phyloP scores from a whole-genome alignment of 2,888 invertebrate species.

The Drosophila mimica region DNA sequence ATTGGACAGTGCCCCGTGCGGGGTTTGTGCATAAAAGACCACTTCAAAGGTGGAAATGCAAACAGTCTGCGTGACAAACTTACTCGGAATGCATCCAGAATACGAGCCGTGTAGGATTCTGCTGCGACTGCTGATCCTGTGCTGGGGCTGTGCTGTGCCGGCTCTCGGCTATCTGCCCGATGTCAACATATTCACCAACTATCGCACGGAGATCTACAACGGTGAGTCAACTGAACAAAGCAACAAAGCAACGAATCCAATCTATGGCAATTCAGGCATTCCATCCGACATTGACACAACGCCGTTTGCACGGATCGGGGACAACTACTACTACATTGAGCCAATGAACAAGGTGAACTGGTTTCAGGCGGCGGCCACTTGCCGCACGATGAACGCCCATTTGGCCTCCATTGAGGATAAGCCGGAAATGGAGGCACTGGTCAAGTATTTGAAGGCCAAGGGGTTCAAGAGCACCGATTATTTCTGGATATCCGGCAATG shows the following conservation, averaged over 20 bases:
- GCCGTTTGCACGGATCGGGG: constrained; percentile 66
- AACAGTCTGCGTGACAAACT: constrained; percentile 4
- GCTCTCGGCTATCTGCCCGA: constrained; percentile 53
- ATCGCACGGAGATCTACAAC: constrained; percentile 69
- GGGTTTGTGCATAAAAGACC: constrained; percentile 25
- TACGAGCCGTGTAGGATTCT: constrained; percentile 3
- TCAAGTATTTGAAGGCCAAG: constrained; percentile 62
- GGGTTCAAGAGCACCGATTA: constrained; percentile 63
- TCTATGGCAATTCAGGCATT: constrained; percentile 29
- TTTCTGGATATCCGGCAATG: constrained; percentile 79
- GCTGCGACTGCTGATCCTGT: constrained; percentile 43
- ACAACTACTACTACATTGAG: constrained; percentile 72
- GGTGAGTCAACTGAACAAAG: constrained; percentile 32
- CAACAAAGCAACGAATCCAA: background rate
- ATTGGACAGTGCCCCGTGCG: background rate
- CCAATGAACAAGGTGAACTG: constrained; percentile 72
- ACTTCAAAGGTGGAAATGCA: background rate
- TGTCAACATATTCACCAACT: constrained; percentile 69
- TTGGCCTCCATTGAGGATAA: constrained; percentile 71
- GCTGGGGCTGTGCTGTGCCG: constrained; percentile 19
- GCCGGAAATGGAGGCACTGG: constrained; percentile 65
- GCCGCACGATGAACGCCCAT: constrained; percentile 76
- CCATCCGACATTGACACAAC: constrained; percentile 71
- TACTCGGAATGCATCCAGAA: constrained; percentile 23
- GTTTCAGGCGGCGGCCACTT: constrained; percentile 74